phyloP scores from a whole-genome alignment of 2,888 invertebrate genomes.

The Agapostemon virescens region DNA sequence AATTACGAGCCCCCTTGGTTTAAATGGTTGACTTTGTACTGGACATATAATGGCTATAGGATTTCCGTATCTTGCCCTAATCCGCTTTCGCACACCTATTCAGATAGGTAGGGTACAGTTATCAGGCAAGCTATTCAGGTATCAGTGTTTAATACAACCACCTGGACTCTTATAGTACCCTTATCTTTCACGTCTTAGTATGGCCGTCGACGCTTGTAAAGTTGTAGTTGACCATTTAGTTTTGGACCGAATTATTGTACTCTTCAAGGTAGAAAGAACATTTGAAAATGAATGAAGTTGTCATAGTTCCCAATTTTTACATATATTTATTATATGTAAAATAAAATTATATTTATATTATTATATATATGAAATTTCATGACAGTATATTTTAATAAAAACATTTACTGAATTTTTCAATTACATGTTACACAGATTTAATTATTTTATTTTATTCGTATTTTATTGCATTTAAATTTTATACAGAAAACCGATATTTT shows the following conservation, averaged over 20 bases:
- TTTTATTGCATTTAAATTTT: background rate
- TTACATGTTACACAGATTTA: background rate
- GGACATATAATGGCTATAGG: slow-evolving; percentile 30
- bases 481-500: background rate
- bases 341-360: too few species aligned
- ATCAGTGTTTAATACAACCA: slow-evolving; percentile 31
- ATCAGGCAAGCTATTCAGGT: slow-evolving; percentile 23
- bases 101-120: slow-evolving; percentile 27
- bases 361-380: background rate
- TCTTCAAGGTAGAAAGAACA: background rate
- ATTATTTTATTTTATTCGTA: background rate
- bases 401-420: background rate
- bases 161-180: slow-evolving; percentile 18
- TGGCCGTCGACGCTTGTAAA: slow-evolving; percentile 11
- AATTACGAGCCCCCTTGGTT: background rate
- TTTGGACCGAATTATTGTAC: background rate
- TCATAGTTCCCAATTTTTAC: background rate
- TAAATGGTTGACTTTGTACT: slow-evolving; percentile 32
- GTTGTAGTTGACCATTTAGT: slow-evolving; percentile 26
- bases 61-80: slow-evolving; percentile 34
- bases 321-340: too few species aligned
- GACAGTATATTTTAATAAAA: background rate
- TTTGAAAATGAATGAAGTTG: background rate
- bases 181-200: slow-evolving; percentile 8
- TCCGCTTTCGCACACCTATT: slow-evolving; percentile 21